These are phyloP conservation scores for Megalurothrips usitatus DNA, from an alignment of 2,888 invertebrate genomes.

Conservation along the genomic window DNA sequence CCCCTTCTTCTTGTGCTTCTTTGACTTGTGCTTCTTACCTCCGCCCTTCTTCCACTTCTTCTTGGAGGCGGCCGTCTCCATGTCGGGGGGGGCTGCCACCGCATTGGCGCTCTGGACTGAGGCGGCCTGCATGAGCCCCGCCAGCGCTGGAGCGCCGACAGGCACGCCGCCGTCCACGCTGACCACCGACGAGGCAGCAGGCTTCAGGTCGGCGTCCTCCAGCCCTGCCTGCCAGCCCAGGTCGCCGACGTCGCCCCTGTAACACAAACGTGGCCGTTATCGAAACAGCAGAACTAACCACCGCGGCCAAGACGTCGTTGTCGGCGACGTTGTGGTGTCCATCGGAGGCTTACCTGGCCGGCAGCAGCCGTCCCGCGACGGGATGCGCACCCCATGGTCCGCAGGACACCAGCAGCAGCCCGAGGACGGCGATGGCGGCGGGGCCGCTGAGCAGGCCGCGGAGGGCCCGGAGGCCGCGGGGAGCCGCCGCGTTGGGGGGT, in stretches of 20 bases:
- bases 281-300: too few species aligned
- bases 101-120: background rate
- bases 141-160: background rate
- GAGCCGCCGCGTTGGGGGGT: background rate
- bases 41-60: constrained; percentile 53
- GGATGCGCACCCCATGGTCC: background rate
- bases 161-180: background rate
- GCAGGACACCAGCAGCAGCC: background rate
- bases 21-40: constrained; percentile 61
- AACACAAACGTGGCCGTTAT: background rate
- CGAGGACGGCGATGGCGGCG: background rate
- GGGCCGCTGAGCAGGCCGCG: background rate
- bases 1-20: constrained; percentile 61
- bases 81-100: background rate
- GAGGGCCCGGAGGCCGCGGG: background rate
- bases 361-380: background rate
- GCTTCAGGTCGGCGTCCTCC: background rate
- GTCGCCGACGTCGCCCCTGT: background rate
- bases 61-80: constrained; percentile 13
- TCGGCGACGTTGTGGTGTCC: background rate
- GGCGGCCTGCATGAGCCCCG: background rate
- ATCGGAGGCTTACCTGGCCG: background rate
- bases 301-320: too few species aligned
- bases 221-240: background rate
- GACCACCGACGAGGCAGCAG: background rate